Evolutionary conservation across 2,113 vertebrate genomes (phyloP).

Genomic region (Sarotherodon lohbergeri): DNA sequence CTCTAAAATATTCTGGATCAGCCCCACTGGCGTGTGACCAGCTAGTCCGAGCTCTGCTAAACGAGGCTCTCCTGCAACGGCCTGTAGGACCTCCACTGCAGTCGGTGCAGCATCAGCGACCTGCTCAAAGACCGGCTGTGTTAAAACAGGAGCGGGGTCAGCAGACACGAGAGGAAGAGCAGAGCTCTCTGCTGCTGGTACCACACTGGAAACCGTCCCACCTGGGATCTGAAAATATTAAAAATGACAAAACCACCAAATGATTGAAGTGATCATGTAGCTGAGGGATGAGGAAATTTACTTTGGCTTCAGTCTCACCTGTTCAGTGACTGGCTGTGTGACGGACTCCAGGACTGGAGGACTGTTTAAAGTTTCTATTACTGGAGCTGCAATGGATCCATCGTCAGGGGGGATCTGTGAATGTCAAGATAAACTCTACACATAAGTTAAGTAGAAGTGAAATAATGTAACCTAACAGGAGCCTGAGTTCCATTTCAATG

Average conservation of each 20-base stretch:
- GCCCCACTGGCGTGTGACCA: slow-evolving; percentile 78
- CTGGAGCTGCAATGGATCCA: not conserved
- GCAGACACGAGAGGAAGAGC: not conserved
- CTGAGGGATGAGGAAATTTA: rapidly evolving
- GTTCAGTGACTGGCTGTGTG: slow-evolving; percentile 53
- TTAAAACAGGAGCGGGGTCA: slow-evolving; percentile 25
- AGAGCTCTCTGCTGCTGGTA: not conserved
- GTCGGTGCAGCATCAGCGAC: slow-evolving; percentile 57
- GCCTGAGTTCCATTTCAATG: not conserved
- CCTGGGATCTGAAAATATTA: not conserved
- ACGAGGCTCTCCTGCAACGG: slow-evolving; percentile 61
- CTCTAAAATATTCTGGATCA: slow-evolving; percentile 83
- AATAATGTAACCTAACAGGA: not conserved
- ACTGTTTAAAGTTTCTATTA: not conserved
- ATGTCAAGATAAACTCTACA: not conserved
- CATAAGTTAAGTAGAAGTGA: not conserved
- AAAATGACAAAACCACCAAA: not conserved
- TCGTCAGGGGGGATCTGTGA: slow-evolving; percentile 27
- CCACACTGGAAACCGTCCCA: not conserved
- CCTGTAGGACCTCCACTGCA: slow-evolving; percentile 63
- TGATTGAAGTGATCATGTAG: not conserved
- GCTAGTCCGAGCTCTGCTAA: slow-evolving; percentile 79
- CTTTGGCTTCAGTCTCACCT: slow-evolving; percentile 34
- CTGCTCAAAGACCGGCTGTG: slow-evolving; percentile 50
- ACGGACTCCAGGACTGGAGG: slow-evolving; percentile 1